A percentile compares a stretch with the other conserved stretches of the same genome.
These are phyloP conservation scores for Eupithecia subfuscata DNA, from an alignment of 2,888 invertebrate genomes.

Conservation along the genomic window DNA sequence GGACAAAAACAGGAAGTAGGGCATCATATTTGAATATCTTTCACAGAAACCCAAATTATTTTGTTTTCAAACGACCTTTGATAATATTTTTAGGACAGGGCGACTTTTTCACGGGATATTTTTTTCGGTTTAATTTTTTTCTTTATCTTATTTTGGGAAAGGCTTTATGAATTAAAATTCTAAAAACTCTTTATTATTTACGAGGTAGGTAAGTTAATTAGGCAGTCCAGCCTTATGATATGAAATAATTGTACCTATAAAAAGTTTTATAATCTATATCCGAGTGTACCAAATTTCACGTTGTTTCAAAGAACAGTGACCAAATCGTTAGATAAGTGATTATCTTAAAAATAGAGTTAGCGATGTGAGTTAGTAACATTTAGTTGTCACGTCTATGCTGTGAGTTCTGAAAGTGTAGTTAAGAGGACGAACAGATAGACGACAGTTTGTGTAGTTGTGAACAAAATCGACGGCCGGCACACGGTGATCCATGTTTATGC, in stretches of 20 bases:
- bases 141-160: not conserved
- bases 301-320: conserved; percentile 12
- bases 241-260: not conserved
- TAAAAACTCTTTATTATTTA: not conserved
- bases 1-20: conserved; percentile 2
- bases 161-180: not conserved
- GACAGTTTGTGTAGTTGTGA: conserved; percentile 69
- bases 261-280: not conserved
- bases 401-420: conserved; percentile 79
- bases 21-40: conserved; percentile 3
- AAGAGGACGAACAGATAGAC: conserved; percentile 80
- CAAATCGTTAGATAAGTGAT: conserved; percentile 11
- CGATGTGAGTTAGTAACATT: conserved; percentile 80
- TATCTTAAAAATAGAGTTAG: conserved; percentile 53
- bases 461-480: conserved; percentile 65
- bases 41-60: conserved; percentile 9
- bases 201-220: not conserved
- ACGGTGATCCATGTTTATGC: conserved; percentile 66
- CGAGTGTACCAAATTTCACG: not conserved
- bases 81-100: conserved; percentile 14
- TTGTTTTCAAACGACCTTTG: conserved; percentile 14
- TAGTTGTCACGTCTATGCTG: conserved; percentile 61
- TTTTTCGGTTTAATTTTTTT: not conserved
- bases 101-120: not conserved
- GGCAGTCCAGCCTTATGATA: not conserved